Conservation (phyloP, 2,888 invertebrate genomes). For the Campoletis raptor region DNA sequence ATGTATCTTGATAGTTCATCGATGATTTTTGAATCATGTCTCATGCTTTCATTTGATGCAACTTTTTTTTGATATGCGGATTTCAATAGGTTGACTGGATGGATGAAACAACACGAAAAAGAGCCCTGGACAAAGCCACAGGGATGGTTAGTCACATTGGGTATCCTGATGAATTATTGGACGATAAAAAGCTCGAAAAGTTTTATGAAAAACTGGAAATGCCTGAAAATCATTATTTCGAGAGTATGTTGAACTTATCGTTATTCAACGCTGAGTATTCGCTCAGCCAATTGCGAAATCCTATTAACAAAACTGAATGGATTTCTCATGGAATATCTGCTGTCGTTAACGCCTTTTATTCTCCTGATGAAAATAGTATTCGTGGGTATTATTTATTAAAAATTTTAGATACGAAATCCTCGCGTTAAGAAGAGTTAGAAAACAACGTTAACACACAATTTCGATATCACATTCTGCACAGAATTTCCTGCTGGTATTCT, state of each 20-base stretch:
- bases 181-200: conserved; percentile 91
- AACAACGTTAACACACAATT: background rate
- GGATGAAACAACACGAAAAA: conserved; percentile 73
- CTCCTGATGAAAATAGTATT: conserved; percentile 86
- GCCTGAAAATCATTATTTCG: conserved; percentile 84
- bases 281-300: conserved; percentile 85
- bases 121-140: conserved; percentile 92
- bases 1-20: too few species aligned
- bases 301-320: conserved; percentile 86
- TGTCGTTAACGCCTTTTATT: conserved; percentile 87
- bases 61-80: background rate
- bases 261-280: conserved; percentile 86
- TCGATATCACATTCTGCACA: background rate
- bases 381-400: too few species aligned
- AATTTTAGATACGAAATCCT: too few species aligned
- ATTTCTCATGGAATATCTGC: conserved; percentile 85
- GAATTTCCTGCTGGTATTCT: background rate
- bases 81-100: conserved; percentile 16
- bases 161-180: conserved; percentile 95
- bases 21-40: too few species aligned
- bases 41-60: background rate
- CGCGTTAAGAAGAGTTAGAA: background rate
- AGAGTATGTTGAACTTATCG: conserved; percentile 85
- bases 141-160: conserved; percentile 96
- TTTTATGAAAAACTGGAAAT: conserved; percentile 88